A percentile compares a stretch with the other conserved stretches of the same genome.
Conservation (phyloP, 2,797 vertebrate genomes). For the Denticeps clupeoides region DNA sequence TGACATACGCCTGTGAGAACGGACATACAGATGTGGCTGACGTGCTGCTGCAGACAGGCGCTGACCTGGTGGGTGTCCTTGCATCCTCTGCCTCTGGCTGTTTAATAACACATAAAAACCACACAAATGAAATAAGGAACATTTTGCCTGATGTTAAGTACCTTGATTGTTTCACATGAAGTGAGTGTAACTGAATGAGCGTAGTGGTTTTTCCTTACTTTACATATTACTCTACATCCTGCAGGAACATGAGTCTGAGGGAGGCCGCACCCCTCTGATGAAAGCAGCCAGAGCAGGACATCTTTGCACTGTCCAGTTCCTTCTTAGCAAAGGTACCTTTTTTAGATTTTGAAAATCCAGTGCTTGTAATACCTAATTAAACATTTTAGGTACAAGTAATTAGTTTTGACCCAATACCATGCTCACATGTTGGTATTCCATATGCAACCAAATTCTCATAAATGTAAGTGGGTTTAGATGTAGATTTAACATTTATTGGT, state of each 20-base stretch:
- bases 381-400: no score
- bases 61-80: slow-evolving; percentile 75
- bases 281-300: slow-evolving; percentile 97
- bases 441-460: no score
- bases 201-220: no score
- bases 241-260: slow-evolving; percentile 97
- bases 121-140: no score
- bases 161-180: neutral
- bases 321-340: slow-evolving; percentile 90
- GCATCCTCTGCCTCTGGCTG: neutral
- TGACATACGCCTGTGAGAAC: slow-evolving; percentile 97
- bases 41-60: slow-evolving; percentile 89
- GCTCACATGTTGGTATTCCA: no score
- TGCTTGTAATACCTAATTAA: slow-evolving; percentile 1
- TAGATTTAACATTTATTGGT: no score
- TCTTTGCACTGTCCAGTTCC: slow-evolving; percentile 96
- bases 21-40: slow-evolving; percentile 98
- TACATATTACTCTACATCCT: no score
- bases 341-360: no score
- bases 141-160: no score
- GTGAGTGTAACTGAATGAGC: neutral
- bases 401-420: no score
- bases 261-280: slow-evolving; percentile 95
- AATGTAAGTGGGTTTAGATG: no score
- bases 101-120: neutral